These are phyloP conservation scores for Mugil cephalus DNA, from an alignment of 2,113 vertebrate genomes.

Conservation along the genomic window DNA sequence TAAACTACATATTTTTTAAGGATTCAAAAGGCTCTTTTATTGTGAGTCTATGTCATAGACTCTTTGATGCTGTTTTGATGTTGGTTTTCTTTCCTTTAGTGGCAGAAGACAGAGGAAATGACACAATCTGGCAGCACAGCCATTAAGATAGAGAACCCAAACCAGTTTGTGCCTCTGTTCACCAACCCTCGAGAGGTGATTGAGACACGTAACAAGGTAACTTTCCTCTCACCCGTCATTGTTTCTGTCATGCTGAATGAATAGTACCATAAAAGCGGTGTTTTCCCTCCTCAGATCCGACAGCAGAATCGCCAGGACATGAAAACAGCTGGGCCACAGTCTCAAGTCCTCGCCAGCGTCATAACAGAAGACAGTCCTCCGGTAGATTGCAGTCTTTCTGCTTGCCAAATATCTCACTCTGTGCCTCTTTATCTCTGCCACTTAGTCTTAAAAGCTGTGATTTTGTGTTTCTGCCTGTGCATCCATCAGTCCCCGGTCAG, in stretches of 20 bases:
- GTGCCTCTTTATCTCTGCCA: neutral
- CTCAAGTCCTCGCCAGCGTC: constrained; percentile 93
- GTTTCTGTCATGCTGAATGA: neutral
- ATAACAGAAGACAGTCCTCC: constrained; percentile 92
- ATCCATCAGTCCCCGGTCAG: constrained; percentile 89
- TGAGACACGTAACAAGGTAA: constrained; percentile 97
- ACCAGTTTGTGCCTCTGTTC: constrained; percentile 98
- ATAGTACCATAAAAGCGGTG: neutral
- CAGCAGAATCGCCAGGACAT: constrained; percentile 97
- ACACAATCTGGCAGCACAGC: constrained; percentile 90
- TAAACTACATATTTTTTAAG: neutral
- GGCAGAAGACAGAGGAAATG: constrained; percentile 93
- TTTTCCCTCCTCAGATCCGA: constrained; percentile 86
- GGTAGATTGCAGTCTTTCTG: constrained; percentile 72
- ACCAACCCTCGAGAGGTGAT: constrained; percentile 97
- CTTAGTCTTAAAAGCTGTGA: neutral
- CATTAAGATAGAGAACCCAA: constrained; percentile 96
- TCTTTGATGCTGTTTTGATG: neutral
- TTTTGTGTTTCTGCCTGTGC: constrained; percentile 33
- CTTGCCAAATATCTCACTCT: neutral
- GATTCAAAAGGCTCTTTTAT: neutral
- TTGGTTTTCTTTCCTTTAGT: constrained; percentile 78
- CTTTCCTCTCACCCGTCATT: neutral
- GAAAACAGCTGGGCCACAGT: constrained; percentile 96
- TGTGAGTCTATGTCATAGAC: no score